Base-by-base conservation (phyloP, 2,797 vertebrate genomes). In the Lacerta viridis region DNA sequence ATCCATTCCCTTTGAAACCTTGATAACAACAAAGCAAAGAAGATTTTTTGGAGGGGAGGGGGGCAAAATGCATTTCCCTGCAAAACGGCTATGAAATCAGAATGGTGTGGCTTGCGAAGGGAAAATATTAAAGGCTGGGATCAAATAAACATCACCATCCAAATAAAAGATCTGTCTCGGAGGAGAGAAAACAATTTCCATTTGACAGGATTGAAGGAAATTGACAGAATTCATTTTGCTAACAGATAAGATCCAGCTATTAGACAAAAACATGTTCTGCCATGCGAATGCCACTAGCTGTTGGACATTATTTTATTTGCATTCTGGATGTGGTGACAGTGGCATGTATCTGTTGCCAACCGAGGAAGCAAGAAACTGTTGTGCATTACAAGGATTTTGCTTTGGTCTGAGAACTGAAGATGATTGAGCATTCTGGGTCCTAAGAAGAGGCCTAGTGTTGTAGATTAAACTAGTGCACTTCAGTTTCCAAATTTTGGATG, bases 161-260 rank as follows among this genome's bases (percentile, higher is more conserved):
- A 92, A 94, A 79, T 78, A 80, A 95, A 90, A 92, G 89, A 93
- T 93, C 89, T 88, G 71, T 90, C 89, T 94, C 88, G 87, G 90
- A 86, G 80, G 86, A 59, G 27, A 85, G 79, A 55, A 66, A 87
- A 87, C 92, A 15, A 84, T 93, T 91, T 95, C 91, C 93, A 95
- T 93, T 94, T 95, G 94, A 96, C 92, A 92, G 93, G 83, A 90
- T 96, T 95, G 46, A 10, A 92, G 89, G 91, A 93, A 86, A 91
- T 93, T 88, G 95, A 94, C 92, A 93, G 95, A 93, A 93, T 90
- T 94, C 94, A 83, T 96, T 95, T 92, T 94, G 89, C 90, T 86
- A 92, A 91, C 75, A 89, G 91, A 90, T 81, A 80, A 66, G 87
- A 95, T 94, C 91, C 91, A 85, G 90, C 88, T 72, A 89, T 88